Conservation (phyloP, 2,888 invertebrate genomes). For the Hybos culiciformis region DNA sequence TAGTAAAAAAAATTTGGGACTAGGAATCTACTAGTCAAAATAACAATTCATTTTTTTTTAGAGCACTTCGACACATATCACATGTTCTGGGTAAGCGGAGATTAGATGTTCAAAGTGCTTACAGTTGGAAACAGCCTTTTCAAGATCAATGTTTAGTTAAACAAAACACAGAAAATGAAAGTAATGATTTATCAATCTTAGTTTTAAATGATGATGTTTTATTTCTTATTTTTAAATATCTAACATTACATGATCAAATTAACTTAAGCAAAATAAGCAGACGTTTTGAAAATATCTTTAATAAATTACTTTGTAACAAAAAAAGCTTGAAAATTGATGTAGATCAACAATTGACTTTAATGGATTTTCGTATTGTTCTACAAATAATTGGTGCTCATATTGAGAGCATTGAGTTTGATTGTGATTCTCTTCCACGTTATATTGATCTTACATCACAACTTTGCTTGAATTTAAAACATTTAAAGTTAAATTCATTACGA, state of each 20-base stretch:
- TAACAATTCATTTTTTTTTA: neutral
- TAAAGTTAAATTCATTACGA: slow-evolving; percentile 6
- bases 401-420: slow-evolving; percentile 2
- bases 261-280: slow-evolving; percentile 6
- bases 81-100: neutral
- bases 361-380: slow-evolving; percentile 9
- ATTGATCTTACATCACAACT: slow-evolving; percentile 9
- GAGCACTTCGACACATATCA: neutral
- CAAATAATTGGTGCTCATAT: slow-evolving; percentile 7
- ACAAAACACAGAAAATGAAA: neutral
- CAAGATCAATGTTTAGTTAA: neutral
- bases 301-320: slow-evolving; percentile 7
- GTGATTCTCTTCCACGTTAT: slow-evolving; percentile 5
- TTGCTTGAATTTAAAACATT: slow-evolving; percentile 9
- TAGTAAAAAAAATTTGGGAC: too few relatives aligned
- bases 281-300: slow-evolving; percentile 8
- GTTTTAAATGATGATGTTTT: slow-evolving; percentile 13
- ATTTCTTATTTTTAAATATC: slow-evolving; percentile 12
- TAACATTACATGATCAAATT: slow-evolving; percentile 7
- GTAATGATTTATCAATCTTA: slow-evolving; percentile 3
- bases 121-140: slow-evolving; percentile 12
- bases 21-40: too few relatives aligned
- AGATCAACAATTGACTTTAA: slow-evolving; percentile 8
- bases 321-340: slow-evolving; percentile 8
- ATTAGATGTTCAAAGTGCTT: slow-evolving; percentile 6